Percentiles rank a stretch among this genome's conserved stretches.
These are phyloP conservation scores for Sarcophaga variegata DNA, from an alignment of 2,888 invertebrate species.

Conservation along the genomic window DNA sequence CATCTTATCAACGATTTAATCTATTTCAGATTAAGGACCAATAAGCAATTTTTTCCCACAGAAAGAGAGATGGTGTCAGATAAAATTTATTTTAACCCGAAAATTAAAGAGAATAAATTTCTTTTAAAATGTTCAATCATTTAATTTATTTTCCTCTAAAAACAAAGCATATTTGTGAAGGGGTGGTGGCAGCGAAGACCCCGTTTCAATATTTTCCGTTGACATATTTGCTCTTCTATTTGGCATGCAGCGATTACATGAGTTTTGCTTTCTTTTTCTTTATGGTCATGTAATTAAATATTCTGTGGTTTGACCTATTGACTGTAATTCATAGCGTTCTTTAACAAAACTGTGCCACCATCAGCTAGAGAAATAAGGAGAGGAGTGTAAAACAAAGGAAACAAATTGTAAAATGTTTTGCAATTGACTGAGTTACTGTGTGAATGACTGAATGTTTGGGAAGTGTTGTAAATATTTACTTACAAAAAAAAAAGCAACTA, in stretches of 20 bases:
- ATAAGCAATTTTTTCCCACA: too few relatives aligned
- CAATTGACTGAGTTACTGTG: background rate
- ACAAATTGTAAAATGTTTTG: conserved; percentile 1
- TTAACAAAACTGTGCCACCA: background rate
- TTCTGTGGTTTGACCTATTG: conserved; percentile 39
- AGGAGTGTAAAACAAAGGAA: background rate
- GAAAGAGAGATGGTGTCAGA: too few relatives aligned
- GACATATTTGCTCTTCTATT: background rate
- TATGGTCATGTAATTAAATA: conserved; percentile 23
- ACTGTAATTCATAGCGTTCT: conserved; percentile 6
- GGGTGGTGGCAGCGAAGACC: too few relatives aligned
- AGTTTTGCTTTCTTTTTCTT: background rate
- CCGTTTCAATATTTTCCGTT: background rate
- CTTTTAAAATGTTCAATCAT: too few relatives aligned
- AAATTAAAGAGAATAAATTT: too few relatives aligned
- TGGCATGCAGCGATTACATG: background rate
- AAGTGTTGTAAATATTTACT: conserved; percentile 35
- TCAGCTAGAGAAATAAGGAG: background rate
- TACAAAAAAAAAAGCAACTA: background rate
- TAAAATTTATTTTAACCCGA: too few relatives aligned
- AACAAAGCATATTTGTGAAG: too few relatives aligned
- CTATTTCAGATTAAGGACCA: too few relatives aligned
- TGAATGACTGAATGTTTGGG: conserved; percentile 19
- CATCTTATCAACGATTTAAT: too few relatives aligned
- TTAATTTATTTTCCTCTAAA: too few relatives aligned